Evolutionary conservation across 2,113 vertebrate species (phyloP).

Genomic region (Noctilio leporinus): DNA sequence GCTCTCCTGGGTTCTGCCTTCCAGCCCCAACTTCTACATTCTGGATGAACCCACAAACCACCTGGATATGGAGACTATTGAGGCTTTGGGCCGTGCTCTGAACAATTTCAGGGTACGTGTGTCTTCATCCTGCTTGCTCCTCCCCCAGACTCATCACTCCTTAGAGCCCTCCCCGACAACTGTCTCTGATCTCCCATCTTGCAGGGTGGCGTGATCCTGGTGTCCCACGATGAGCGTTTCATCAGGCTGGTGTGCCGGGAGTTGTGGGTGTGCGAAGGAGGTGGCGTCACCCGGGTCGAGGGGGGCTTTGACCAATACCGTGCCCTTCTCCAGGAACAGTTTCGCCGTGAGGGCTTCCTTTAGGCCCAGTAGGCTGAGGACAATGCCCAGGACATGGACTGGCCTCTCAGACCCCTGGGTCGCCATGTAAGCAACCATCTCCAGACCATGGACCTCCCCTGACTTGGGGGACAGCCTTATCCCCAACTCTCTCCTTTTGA

Average conservation of each 20-base stretch:
- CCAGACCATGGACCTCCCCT: conserved; percentile 39
- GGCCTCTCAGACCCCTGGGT: conserved; percentile 19
- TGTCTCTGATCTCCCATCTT: neutral
- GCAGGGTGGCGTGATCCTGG: conserved; percentile 94
- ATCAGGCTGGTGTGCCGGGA: conserved; percentile 95
- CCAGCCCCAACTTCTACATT: conserved; percentile 97
- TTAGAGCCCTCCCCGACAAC: too few species aligned
- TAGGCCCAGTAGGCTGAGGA: conserved; percentile 72
- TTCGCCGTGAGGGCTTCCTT: conserved; percentile 94
- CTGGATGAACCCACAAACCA: conserved; percentile 98
- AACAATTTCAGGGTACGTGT: conserved; percentile 88
- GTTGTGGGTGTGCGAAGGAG: conserved; percentile 93
- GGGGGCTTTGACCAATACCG: conserved; percentile 97
- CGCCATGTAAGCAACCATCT: neutral
- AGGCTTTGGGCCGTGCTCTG: conserved; percentile 92
- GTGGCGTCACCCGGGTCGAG: conserved; percentile 86
- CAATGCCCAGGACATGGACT: conserved; percentile 32
- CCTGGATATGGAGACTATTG: conserved; percentile 98
- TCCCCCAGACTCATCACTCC: neutral
- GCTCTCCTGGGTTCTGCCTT: conserved; percentile 36
- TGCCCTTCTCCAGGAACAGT: conserved; percentile 96
- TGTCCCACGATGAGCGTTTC: conserved; percentile 96
- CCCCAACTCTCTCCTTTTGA: conserved; percentile 13
- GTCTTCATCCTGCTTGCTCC: neutral
- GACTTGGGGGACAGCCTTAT: conserved; percentile 59